Evolutionary conservation across 2,888 invertebrate genomes (phyloP).

Genomic region (Noctua janthe): DNA sequence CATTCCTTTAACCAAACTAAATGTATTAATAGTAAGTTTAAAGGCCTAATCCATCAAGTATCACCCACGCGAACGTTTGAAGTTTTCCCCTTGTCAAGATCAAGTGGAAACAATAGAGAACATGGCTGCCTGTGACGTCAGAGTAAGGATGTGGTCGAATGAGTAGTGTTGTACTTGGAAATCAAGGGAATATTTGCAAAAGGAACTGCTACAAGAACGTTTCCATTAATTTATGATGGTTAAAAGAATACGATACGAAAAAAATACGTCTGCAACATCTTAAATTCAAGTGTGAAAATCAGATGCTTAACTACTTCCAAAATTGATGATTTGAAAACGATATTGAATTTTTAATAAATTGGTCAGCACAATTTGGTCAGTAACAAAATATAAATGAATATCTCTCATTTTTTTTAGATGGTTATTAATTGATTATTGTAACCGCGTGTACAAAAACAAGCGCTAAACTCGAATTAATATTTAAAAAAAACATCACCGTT

Average conservation of each 20-base stretch:
- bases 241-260: neutral
- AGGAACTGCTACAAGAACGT: neutral
- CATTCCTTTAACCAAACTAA: neutral
- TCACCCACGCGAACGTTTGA: slow-evolving; percentile 42
- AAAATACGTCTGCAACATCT: too few relatives aligned
- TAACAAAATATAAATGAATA: too few relatives aligned
- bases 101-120: slow-evolving; percentile 24
- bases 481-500: too few relatives aligned
- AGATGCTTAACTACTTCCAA: too few relatives aligned
- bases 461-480: neutral
- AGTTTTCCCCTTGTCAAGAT: slow-evolving; percentile 39
- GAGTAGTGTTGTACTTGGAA: slow-evolving; percentile 15
- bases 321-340: too few relatives aligned
- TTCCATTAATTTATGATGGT: neutral
- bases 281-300: too few relatives aligned
- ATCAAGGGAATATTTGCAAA: neutral
- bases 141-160: slow-evolving; percentile 8
- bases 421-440: too few relatives aligned
- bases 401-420: too few relatives aligned
- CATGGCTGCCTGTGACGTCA: slow-evolving; percentile 29
- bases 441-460: too few relatives aligned
- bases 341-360: too few relatives aligned
- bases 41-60: slow-evolving; percentile 29
- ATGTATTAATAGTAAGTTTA: slow-evolving; percentile 18
- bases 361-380: too few relatives aligned